Evolutionary conservation across 2,888 invertebrate species (phyloP), one percentile per base, ranked within the genome.

Genomic region (Halictus quadricinctus): DNA sequence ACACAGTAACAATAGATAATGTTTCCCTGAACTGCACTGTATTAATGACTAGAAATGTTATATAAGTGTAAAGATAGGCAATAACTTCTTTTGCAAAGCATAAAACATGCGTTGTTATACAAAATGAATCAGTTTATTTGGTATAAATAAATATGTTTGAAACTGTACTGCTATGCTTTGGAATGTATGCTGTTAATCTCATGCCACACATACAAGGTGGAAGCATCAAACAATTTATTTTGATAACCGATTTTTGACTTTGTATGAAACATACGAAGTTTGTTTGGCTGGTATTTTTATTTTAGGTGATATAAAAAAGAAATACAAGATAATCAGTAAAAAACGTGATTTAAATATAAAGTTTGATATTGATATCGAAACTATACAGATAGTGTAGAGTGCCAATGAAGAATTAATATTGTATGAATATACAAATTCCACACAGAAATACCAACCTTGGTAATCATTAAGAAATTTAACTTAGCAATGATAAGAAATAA

Each of bases 31-130:
- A 76, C 54, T 70, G 64, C 72, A 60, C 64, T 72, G 83, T 66
- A 83, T 83, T 50, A 70, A 85, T 60, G 15, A 36, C 66, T 76
- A 43, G 18, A 74, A 64, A 76, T 70, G 66, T 80, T 58, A 36
- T 36, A 72, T 43, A 72, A 76, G 70, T 86, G 72, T 76, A 41
- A 73, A 77, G 72, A 58, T 85, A 70, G 76, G 79, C 79, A 79
- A 85, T 69, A 64, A 69, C 48, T 70, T 74, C 43, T 69, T 73
- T 79, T 60, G 72, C 41, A 21, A 86, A 76, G 41, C 48, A 50
- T 69, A 54, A 76, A 60, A 36, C 86, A 82, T 86, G 86, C 86
- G 46, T 79, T 78, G 41, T 80, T 80, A 69, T 72, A 74, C 69
- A 72, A 76, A 66, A 70, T 80, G 76, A 74, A 50, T 58, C 76